Base-by-base conservation (phyloP, 2,888 invertebrate genomes). In the Sesia apiformis region DNA sequence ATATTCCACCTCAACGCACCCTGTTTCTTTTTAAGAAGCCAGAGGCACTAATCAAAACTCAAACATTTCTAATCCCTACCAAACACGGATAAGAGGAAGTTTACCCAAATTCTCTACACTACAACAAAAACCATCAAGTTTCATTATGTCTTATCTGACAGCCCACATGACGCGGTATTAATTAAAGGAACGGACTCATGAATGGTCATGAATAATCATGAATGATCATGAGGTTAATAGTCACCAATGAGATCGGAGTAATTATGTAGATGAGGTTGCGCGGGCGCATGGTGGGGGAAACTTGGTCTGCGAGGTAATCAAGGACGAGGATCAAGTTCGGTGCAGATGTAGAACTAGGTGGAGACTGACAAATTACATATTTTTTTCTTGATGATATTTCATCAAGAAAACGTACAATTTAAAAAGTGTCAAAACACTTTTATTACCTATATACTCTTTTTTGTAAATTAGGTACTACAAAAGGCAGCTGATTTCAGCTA, bases 191-290 rank as follows among this genome's bases (percentile, higher is more conserved):
- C 75, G 70, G 71, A 67, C 79, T 78, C 82, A 82, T 80, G 85
- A 83, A 83, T 86, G 86, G 86, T 81, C 81, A 81, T 81, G 80
- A 87, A 23, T 23, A 23, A 23, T 23, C 23, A 23, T 23, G 23
- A 83, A 83, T 86, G 86, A 87, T 81, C 81, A 81, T 81, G 80
- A 87, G 84, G 81, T 85, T 87, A 86, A 87, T 84, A 87, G 88
- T 87, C 84, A 84, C 86, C 87, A 88, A 87, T 89, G 87, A 82
- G 87, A 84, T 81, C 76, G 72, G 81, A 84, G 85, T 87, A 82
- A 87, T 89, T 88, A 89, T 88, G 88, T 85, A 88, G 87, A 89
- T 87, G 84, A 82, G 77, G 52, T 38, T 75, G 81, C 77, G 79
- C 76, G 66, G 60, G 74, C 76, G 77, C 78, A 67, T 67, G 74